Base-by-base conservation (phyloP, 2,888 invertebrate species). In the Opisthograptis luteolata region DNA sequence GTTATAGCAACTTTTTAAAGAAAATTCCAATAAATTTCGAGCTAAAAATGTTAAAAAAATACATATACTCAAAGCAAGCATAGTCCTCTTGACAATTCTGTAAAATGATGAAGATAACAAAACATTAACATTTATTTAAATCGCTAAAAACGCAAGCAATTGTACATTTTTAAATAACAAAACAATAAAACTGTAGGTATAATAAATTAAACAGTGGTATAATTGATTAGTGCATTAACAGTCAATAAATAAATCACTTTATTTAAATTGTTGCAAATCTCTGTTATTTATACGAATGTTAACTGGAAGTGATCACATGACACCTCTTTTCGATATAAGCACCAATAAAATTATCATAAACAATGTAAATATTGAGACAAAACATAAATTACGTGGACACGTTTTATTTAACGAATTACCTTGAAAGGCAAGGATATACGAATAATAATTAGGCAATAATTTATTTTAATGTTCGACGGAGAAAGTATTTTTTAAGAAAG, bases 231-330 rank as follows among this genome's bases (percentile, higher is more conserved):
- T 75, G 71, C 71, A 76, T 75, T 72, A 73, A 42, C 40, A 43
- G 52, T 55, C 62, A 62, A 74, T 81, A 77, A 80, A 82, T 77
- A 73, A 77, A 71, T 76, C 52, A 50, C 8, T 34, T 65, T 75
- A 76, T 80, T 79, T 62, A 79, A 76, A 78, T 76, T 55, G 57
- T 71, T 76, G 72, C 72, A 71, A 74, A 73, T 75, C 65, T 67
- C 60, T 68, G 69, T 72, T 68, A 64, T 70, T 73, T 69, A 73
- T 65, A 45, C 57, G 37, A 61, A 60, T 61, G 58, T 57, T 67
- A 70, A 73, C 64, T 64, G 56, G 62, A 65, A 62, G 31, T 58
- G 62, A 63, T 59, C 55, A 49, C 28, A 34, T 20, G 43, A 44
- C 49, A 51, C 44, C 39, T 43, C 17, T 30, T 36, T 42, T 34